Base-by-base conservation (phyloP, 2,888 invertebrate genomes). In the Fragum whitleyi region DNA sequence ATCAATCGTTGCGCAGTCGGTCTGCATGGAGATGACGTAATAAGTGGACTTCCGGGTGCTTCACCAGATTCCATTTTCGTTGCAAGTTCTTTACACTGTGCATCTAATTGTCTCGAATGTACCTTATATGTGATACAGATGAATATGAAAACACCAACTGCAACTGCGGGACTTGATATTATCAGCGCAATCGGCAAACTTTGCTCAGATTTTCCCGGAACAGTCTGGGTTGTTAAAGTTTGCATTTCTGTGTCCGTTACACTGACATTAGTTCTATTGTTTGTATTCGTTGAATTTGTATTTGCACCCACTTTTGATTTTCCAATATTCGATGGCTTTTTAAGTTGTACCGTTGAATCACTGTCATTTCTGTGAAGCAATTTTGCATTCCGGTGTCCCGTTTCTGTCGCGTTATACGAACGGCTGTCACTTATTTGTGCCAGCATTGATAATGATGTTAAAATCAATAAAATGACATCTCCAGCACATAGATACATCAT, bases 51-150 rank as follows among this genome's bases (percentile, higher is more conserved):
- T 29, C 74, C 55, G 6, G 81, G 73, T 16, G 76, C 65, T 53
- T 78, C 28, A 16, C 85, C 69, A n/a, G 81, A 82, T 62, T 86
- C 88, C 1, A 89, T 65, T 36, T 89, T 86, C 14, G 89, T 86
- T n/a, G 90, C 91, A 14, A 92, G 77, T 62, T 91, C 81, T 74
- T 88, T 83, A 7, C 91, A 91, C 29, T 91, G 86, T 2, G 87
- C 87, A 82, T 92, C 91, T 62, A 92, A 79, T 71, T 91, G 91
- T 14, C 79, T 75, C 2, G 91, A 86, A 70, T 92, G 92, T 86
- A 89, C 89, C 61, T 88, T 83, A 74, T 92, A 92, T 5, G 91
- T 88, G 21, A 91, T 74, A 74, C 90, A 90, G 36, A 92, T 90
- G 62, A 92, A 91, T 42, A 92, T 86, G 39, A 91, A 83, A 39